These are phyloP conservation scores for Tretioscincus oriximinensis DNA, from an alignment of 2,113 vertebrate genomes.

Conservation along the genomic window DNA sequence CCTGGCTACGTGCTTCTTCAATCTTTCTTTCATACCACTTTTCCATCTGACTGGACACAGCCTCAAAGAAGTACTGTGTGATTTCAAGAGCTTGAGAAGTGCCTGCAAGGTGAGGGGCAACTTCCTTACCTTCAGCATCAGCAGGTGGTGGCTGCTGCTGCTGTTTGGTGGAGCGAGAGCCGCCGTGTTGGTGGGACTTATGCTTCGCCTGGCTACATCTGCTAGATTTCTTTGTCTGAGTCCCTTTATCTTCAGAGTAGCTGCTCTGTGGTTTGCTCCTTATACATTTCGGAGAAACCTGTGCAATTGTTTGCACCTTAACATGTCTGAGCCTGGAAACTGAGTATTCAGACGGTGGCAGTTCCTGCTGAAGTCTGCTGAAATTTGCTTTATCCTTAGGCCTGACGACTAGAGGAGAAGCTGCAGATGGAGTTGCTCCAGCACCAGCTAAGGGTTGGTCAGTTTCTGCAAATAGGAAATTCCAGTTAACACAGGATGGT, in stretches of 20 bases:
- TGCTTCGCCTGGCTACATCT: constrained; percentile 73
- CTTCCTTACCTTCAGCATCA: constrained; percentile 29
- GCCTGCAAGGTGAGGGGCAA: constrained; percentile 67
- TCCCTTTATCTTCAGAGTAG: constrained; percentile 72
- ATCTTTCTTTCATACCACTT: constrained; percentile 97
- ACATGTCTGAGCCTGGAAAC: constrained; percentile 56
- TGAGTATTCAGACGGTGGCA: constrained; percentile 48
- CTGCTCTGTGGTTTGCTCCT: constrained; percentile 65
- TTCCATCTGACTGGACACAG: constrained; percentile 94
- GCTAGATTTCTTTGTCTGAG: constrained; percentile 77
- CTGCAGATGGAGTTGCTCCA: constrained; percentile 52
- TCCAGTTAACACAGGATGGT: background rate
- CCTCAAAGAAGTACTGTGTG: constrained; percentile 95
- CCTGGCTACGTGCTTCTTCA: constrained; percentile 87
- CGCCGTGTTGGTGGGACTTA: constrained; percentile 26
- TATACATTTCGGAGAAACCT: constrained; percentile 60
- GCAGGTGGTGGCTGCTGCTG: background rate
- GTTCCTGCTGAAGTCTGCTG: constrained; percentile 68
- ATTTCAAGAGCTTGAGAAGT: constrained; percentile 89
- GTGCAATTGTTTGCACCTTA: constrained; percentile 57
- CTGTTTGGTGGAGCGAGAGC: constrained; percentile 36
- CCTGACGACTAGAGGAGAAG: constrained; percentile 80
- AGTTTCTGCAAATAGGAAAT: constrained; percentile 58
- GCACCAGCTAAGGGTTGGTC: constrained; percentile 67
- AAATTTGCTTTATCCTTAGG: constrained; percentile 82